Percentiles rank a stretch among this genome's conserved stretches.
Evolutionary conservation across 2,888 invertebrate genomes (phyloP).

Genomic region (Pammene aurita): DNA sequence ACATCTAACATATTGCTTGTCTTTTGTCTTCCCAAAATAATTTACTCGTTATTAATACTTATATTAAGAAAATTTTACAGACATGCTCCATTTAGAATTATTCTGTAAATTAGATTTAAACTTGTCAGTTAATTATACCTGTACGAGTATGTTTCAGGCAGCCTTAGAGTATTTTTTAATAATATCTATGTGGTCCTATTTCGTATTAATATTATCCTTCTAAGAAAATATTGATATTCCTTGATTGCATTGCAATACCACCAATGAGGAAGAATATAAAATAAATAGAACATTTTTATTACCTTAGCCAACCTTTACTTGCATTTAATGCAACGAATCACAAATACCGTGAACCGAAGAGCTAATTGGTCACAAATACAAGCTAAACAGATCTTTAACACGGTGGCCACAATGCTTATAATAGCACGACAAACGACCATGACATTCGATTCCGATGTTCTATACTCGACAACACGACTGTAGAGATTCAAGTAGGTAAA

Average conservation of each 20-base stretch:
- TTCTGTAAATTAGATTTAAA: too few species aligned
- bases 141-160: too few species aligned
- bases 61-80: too few species aligned
- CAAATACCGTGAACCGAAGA: constrained; percentile 12
- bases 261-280: not conserved
- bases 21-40: not conserved
- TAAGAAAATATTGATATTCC: not conserved
- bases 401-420: not conserved
- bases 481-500: too few species aligned
- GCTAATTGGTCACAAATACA: not conserved
- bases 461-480: not conserved
- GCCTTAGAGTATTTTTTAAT: too few species aligned
- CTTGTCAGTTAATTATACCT: too few species aligned
- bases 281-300: constrained; percentile 1
- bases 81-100: too few species aligned
- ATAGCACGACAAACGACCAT: not conserved
- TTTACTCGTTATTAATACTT: not conserved
- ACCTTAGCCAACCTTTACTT: not conserved
- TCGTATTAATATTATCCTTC: too few species aligned
- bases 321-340: constrained; percentile 16
- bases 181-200: too few species aligned
- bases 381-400: not conserved
- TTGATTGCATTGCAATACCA: not conserved
- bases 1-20: not conserved
- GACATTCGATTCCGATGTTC: not conserved